phyloP scores from a whole-genome alignment of 23 tunicate genomes.

The Corella eumyota region DNA sequence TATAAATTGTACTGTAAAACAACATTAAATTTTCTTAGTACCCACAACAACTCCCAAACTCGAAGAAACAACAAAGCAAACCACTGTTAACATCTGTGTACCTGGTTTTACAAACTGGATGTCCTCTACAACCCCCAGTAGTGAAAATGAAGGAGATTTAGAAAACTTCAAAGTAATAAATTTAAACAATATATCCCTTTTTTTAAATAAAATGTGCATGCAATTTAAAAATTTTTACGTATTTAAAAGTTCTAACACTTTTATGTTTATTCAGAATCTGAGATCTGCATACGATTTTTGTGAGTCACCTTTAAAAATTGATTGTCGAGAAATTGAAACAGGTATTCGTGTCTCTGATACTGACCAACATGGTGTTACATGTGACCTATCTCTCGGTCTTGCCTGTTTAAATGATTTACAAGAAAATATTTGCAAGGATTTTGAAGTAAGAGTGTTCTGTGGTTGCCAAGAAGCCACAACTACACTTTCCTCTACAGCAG shows the following conservation, averaged over 20 bases:
- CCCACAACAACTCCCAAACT: not conserved
- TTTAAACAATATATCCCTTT: too few species aligned
- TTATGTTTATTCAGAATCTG: slow-evolving; percentile 16
- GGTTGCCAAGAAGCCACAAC: slow-evolving; percentile 4
- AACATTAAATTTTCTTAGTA: too few species aligned
- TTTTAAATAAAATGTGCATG: too few species aligned
- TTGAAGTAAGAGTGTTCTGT: slow-evolving; percentile 22
- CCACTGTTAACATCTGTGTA: not conserved
- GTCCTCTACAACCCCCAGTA: slow-evolving; percentile 7
- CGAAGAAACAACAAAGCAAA: not conserved
- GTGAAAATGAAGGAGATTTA: slow-evolving; percentile 5
- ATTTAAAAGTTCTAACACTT: too few species aligned
- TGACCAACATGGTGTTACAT: slow-evolving; percentile 8
- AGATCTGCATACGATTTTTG: slow-evolving; percentile 12
- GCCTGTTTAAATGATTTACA: slow-evolving; percentile 13
- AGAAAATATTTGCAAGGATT: slow-evolving; percentile 3
- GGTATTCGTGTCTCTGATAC: not conserved
- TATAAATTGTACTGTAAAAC: too few species aligned
- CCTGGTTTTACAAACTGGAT: slow-evolving; percentile 21
- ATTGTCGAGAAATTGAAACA: slow-evolving; percentile 11
- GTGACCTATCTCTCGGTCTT: slow-evolving; percentile 22
- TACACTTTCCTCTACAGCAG: too few species aligned
- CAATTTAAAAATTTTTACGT: too few species aligned
- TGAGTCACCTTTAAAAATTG: slow-evolving; percentile 3
- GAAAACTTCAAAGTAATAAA: slow-evolving; percentile 12